Conservation (phyloP, 2,797 vertebrate species). For the Typhlichthys eigenmanni region DNA sequence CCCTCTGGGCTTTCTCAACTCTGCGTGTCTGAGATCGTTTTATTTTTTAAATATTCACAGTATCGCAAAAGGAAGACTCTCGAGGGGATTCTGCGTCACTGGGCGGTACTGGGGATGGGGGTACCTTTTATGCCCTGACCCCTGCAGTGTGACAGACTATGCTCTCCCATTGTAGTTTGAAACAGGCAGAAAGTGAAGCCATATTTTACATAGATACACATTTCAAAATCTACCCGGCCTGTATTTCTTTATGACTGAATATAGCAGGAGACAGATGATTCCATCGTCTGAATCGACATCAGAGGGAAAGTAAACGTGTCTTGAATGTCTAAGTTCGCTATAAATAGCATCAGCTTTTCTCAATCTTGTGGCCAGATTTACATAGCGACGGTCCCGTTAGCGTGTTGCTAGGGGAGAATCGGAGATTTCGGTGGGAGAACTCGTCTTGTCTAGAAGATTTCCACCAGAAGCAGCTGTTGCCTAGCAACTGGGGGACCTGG, state of each 20-base stretch:
- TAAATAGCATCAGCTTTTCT: constrained; percentile 53
- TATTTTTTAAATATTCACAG: constrained; percentile 16
- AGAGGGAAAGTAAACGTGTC: not conserved
- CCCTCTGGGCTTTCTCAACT: constrained; percentile 29
- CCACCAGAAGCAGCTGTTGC: constrained; percentile 65
- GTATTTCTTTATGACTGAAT: not conserved
- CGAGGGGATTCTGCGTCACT: constrained; percentile 39
- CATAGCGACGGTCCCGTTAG: constrained; percentile 43
- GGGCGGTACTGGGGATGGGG: constrained; percentile 27
- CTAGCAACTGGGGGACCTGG: constrained; percentile 69
- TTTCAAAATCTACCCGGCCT: too few relatives aligned
- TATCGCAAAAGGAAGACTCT: constrained; percentile 30
- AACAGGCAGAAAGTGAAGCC: constrained; percentile 5
- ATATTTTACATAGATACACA: not conserved
- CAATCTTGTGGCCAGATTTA: constrained; percentile 24
- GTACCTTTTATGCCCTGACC: constrained; percentile 9
- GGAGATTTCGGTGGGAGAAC: constrained; percentile 44
- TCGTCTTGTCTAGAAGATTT: constrained; percentile 56
- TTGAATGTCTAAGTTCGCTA: constrained; percentile 40
- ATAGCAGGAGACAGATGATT: not conserved
- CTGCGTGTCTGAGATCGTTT: constrained; percentile 23
- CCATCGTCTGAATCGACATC: constrained; percentile 7
- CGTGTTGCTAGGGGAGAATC: constrained; percentile 67
- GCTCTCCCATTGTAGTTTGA: not conserved
- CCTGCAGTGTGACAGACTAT: not conserved